Conservation (phyloP, 2,888 invertebrate species). For the Cepaea hortensis region DNA sequence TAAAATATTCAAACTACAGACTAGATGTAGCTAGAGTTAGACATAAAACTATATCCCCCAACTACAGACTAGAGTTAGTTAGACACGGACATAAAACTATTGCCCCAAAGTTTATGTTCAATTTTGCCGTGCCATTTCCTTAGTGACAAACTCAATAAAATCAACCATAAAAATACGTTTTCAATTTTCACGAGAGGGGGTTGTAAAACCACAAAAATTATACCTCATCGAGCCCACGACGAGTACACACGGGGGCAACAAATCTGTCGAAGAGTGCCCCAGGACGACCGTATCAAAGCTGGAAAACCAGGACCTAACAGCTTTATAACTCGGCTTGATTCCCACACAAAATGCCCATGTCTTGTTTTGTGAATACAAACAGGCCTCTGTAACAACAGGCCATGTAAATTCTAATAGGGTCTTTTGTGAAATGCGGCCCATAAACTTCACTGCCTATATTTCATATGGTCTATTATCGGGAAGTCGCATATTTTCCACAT, state of each 20-base stretch:
- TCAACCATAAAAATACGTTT: background rate
- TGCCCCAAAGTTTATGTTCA: background rate
- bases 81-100: background rate
- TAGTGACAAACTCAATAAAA: background rate
- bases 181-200: background rate
- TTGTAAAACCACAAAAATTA: constrained; percentile 20
- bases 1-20: no score
- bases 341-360: background rate
- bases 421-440: constrained; percentile 7
- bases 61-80: background rate
- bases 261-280: background rate
- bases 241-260: background rate
- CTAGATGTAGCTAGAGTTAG: background rate
- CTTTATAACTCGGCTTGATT: background rate
- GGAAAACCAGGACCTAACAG: background rate
- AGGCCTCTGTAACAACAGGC: background rate
- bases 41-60: background rate
- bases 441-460: constrained; percentile 22
- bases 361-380: background rate
- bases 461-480: constrained; percentile 1
- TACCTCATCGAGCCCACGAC: background rate
- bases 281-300: constrained; percentile 2
- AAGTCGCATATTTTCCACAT: constrained; percentile 8
- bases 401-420: constrained; percentile 27
- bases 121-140: background rate